These are phyloP conservation scores for Stercorarius parasiticus DNA, from an alignment of 2,113 vertebrate species.

Conservation along the genomic window DNA sequence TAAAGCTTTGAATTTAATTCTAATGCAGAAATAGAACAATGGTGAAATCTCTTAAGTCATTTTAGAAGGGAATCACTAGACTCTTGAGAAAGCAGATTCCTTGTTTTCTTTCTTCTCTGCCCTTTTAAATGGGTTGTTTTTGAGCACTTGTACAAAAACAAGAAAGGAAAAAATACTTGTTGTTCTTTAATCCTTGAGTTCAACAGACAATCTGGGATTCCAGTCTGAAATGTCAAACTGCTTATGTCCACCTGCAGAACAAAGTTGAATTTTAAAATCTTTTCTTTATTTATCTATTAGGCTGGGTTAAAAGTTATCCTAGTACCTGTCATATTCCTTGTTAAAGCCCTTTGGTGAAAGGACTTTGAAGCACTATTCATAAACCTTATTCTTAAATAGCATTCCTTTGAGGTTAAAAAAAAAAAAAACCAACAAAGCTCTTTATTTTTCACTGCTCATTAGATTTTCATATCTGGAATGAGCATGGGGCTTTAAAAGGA, in stretches of 20 bases:
- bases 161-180: background rate
- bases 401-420: background rate
- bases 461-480: constrained; percentile 20
- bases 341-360: constrained; percentile 30
- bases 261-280: constrained; percentile 52
- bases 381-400: constrained; percentile 10
- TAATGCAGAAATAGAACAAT: background rate
- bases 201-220: background rate
- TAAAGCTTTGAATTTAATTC: background rate
- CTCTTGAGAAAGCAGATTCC: background rate
- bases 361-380: constrained; percentile 31
- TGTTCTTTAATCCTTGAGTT: constrained; percentile 4
- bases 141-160: background rate
- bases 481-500: background rate
- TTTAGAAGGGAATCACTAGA: background rate
- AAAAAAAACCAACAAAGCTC: background rate
- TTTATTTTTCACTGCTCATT: background rate
- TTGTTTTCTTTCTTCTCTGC: constrained; percentile 1
- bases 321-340: constrained; percentile 19
- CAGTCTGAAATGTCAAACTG: constrained; percentile 47
- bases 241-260: background rate
- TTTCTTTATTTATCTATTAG: constrained; percentile 47
- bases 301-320: constrained; percentile 3
- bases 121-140: background rate
- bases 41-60: background rate